These are phyloP conservation scores for Rhinichthys osculus DNA, from an alignment of 2,797 vertebrate species.

Conservation along the genomic window DNA sequence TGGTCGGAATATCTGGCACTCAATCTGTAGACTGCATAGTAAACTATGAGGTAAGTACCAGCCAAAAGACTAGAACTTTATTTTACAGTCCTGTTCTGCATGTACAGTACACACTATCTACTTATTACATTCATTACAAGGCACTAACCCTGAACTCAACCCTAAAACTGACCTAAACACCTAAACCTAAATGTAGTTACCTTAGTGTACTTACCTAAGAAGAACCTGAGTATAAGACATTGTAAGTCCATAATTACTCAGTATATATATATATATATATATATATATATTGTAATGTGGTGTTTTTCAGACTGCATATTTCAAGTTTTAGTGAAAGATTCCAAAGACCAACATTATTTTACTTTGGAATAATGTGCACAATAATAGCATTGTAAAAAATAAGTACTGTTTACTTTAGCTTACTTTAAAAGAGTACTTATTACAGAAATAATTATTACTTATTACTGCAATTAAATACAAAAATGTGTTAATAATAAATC, in stretches of 20 bases:
- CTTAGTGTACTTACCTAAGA: not conserved
- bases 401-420: not conserved
- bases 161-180: not conserved
- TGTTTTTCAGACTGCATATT: not conserved
- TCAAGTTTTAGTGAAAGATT: not conserved
- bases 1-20: slow-evolving; percentile 85
- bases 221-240: not conserved
- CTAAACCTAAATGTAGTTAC: not conserved
- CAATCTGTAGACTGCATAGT: slow-evolving; percentile 91
- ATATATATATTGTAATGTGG: no score
- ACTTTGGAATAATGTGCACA: not conserved
- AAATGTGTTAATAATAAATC: not conserved
- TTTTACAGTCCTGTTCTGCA: not conserved
- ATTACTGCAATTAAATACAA: no score
- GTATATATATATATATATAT: no score
- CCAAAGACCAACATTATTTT: not conserved
- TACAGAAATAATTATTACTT: no score
- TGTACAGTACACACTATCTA: not conserved
- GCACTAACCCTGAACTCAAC: not conserved
- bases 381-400: not conserved
- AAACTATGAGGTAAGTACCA: slow-evolving; percentile 90
- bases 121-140: not conserved
- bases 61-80: slow-evolving; percentile 29
- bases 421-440: not conserved
- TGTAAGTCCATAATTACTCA: not conserved